A percentile compares a stretch with the other conserved stretches of the same genome.
Conservation (phyloP, 2,113 vertebrate genomes). For the Phylloscopus trochiloides region DNA sequence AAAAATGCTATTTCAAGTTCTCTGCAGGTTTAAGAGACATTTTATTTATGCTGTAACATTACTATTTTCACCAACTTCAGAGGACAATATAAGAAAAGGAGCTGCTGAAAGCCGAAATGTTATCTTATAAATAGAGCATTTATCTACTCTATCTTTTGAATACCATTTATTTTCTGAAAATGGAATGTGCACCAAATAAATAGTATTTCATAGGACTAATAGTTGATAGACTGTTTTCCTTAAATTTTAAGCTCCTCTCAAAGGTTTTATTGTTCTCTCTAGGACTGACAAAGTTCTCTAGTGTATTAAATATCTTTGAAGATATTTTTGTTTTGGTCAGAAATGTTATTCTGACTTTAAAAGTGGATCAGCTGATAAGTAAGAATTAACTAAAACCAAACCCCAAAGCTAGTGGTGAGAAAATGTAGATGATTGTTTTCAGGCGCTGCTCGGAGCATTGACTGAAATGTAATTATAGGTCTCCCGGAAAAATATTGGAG, state of each 20-base stretch:
- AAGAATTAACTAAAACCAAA: background rate
- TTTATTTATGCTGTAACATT: conserved; percentile 21
- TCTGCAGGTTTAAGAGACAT: background rate
- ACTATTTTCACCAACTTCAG: background rate
- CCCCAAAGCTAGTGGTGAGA: background rate
- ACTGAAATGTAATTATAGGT: background rate
- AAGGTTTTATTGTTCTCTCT: background rate
- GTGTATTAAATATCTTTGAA: background rate
- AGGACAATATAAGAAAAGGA: background rate
- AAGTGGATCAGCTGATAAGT: background rate
- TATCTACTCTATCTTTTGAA: background rate
- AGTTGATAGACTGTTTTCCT: background rate
- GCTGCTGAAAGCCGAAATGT: background rate
- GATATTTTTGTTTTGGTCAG: background rate
- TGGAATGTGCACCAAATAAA: background rate
- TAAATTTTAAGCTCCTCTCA: background rate
- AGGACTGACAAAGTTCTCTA: background rate
- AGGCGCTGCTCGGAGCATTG: background rate
- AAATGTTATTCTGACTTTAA: background rate
- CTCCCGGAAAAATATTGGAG: background rate
- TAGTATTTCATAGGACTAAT: background rate
- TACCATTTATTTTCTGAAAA: background rate
- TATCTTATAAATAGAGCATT: conserved; percentile 25
- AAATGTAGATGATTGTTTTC: background rate
- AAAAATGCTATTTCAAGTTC: background rate